Conservation (phyloP, 2,797 vertebrate species). For the Dermochelys coriacea region DNA sequence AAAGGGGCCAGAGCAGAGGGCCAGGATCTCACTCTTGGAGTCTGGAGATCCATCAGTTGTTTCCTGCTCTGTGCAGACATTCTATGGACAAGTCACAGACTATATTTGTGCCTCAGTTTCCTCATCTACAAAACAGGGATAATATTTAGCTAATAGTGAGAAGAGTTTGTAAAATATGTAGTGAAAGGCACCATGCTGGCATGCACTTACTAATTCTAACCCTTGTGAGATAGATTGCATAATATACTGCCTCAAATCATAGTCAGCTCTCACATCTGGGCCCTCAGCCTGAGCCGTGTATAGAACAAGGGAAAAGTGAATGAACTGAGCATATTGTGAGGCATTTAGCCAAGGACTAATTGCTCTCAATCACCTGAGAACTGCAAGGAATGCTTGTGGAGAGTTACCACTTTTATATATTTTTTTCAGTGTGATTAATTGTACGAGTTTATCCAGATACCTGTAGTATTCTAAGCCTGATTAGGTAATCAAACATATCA, state of each 20-base stretch:
- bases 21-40: not conserved
- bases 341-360: not conserved
- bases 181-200: not conserved
- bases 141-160: not conserved
- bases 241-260: not conserved
- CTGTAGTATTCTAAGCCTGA: constrained; percentile 26
- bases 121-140: not conserved
- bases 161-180: not conserved
- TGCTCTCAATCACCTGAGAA: constrained; percentile 9
- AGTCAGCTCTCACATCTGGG: rapidly evolving
- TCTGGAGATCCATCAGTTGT: not conserved
- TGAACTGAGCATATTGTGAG: not conserved
- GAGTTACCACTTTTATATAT: not conserved
- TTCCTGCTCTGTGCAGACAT: not conserved
- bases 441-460: constrained; percentile 37
- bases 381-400: constrained; percentile 3
- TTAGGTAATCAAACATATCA: constrained; percentile 34
- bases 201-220: not conserved
- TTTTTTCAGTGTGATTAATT: constrained; percentile 7
- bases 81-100: not conserved
- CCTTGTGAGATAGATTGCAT: not conserved
- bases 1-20: not conserved
- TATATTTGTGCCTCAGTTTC: not conserved
- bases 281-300: not conserved
- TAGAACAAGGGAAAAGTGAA: not conserved